Conservation (phyloP, 1,140 invertebrate species). For the Halesus radiatus region DNA sequence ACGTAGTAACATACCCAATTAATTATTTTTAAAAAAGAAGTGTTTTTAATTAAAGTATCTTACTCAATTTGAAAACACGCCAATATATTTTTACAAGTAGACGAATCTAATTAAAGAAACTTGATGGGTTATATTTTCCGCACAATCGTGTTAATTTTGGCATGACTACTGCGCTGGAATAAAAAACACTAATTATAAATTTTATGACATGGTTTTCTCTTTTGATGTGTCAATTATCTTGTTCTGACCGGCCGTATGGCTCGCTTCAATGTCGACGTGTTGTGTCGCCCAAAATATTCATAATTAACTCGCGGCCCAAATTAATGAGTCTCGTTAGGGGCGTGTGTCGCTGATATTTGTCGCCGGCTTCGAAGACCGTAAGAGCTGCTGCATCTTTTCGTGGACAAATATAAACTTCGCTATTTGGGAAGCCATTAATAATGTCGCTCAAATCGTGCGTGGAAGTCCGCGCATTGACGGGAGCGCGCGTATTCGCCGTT, state of each 20-base stretch:
- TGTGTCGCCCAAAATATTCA: constrained; percentile 47
- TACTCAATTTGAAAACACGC: no score
- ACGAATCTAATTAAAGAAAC: no score
- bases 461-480: constrained; percentile 38
- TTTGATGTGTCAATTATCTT: constrained; percentile 1
- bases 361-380: constrained; percentile 12
- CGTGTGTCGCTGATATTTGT: constrained; percentile 27
- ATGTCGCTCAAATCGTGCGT: constrained; percentile 42
- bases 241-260: neutral
- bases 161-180: no score
- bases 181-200: no score
- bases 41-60: no score
- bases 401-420: constrained; percentile 23
- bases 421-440: constrained; percentile 35
- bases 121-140: no score
- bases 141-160: no score
- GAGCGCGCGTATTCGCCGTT: constrained; percentile 38
- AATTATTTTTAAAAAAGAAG: no score
- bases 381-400: constrained; percentile 20
- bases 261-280: constrained; percentile 11
- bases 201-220: no score
- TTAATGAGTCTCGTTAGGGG: constrained; percentile 51
- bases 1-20: no score
- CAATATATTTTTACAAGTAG: no score
- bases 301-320: constrained; percentile 48